phyloP scores from a whole-genome alignment of 2,797 vertebrate genomes.

The Diplodus sargus region DNA sequence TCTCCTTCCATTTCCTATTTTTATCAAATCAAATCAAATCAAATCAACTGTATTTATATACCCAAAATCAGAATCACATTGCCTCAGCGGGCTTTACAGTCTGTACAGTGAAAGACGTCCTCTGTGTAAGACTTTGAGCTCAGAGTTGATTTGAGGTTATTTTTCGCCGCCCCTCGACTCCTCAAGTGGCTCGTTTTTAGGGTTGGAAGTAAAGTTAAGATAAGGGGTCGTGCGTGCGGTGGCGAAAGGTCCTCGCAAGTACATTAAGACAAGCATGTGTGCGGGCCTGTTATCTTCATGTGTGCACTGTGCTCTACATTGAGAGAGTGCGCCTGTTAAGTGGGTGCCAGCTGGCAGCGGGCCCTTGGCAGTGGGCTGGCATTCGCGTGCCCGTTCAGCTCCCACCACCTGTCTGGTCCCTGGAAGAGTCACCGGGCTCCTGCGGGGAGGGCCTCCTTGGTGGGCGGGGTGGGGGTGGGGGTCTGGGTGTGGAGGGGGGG shows the following conservation, averaged over 20 bases:
- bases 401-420: constrained; percentile 86
- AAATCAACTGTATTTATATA: too few species aligned
- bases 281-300: constrained; percentile 75
- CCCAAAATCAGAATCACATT: too few species aligned
- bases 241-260: constrained; percentile 62
- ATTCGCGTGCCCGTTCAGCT: constrained; percentile 77
- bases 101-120: too few species aligned
- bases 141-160: constrained; percentile 4
- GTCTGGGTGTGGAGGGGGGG: background rate
- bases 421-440: constrained; percentile 79
- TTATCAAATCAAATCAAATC: too few species aligned
- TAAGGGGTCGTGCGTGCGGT: constrained; percentile 33
- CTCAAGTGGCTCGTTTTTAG: constrained; percentile 34
- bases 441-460: constrained; percentile 63
- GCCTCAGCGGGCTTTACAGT: too few species aligned
- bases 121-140: background rate
- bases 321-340: constrained; percentile 75
- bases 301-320: constrained; percentile 75
- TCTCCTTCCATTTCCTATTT: too few species aligned
- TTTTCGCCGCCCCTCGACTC: constrained; percentile 5
- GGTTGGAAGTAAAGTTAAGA: constrained; percentile 42
- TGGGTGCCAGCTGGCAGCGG: constrained; percentile 80
- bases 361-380: constrained; percentile 78
- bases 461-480: constrained; percentile 11
- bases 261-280: constrained; percentile 69